phyloP scores from a whole-genome alignment of 2,888 invertebrate genomes.

The Calephelis perditalis region DNA sequence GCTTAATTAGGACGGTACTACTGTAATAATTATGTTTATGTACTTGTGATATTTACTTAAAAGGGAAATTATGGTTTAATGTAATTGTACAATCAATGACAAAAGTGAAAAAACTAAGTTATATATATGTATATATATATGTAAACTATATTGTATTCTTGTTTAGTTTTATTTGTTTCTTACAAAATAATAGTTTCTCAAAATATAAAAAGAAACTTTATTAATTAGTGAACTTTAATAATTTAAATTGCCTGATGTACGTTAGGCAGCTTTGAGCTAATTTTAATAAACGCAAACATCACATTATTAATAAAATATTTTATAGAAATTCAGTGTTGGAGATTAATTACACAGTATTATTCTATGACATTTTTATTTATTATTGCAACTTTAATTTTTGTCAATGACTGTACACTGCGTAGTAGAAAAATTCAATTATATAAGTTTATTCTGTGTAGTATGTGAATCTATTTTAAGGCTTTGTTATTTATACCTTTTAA shows the following conservation, averaged over 20 bases:
- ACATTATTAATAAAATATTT: no score
- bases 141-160: not conserved
- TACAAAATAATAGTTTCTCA: no score
- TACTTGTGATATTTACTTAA: slow-evolving; percentile 11
- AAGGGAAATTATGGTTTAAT: not conserved
- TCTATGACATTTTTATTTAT: not conserved
- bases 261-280: no score
- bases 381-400: not conserved
- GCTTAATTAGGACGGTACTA: no score
- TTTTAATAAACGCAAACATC: no score
- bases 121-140: not conserved
- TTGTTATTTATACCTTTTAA: slow-evolving; percentile 11
- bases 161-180: no score
- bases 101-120: not conserved
- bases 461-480: slow-evolving; percentile 5
- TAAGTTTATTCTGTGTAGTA: slow-evolving; percentile 1
- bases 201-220: no score
- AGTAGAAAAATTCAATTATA: not conserved
- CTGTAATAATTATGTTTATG: not conserved
- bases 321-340: no score
- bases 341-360: slow-evolving; percentile 4
- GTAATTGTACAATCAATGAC: not conserved
- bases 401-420: slow-evolving; percentile 4
- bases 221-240: no score
- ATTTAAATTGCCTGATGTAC: no score